Evolutionary conservation across 1,140 invertebrate genomes (phyloP), one percentile per base, ranked within the genome.

Genomic region (Geopemphigus sp.): DNA sequence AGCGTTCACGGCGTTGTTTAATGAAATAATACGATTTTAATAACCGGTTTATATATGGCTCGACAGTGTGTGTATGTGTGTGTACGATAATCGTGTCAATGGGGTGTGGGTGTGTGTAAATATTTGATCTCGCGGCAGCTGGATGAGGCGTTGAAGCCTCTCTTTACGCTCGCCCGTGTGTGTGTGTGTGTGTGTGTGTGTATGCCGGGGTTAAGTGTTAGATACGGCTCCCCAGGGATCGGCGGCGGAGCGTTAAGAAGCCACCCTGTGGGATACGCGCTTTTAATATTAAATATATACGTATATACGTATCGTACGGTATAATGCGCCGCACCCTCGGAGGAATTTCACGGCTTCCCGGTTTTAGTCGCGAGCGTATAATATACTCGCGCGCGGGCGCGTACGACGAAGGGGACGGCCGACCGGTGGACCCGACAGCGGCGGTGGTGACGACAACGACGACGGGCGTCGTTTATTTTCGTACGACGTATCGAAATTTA

Each of bases 321-420:
- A 53, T 70, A 70, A 26, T n/a, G 47, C 26, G 56, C 22, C 39
- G 45, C 68, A 54, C 68, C 68, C 68, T 72, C 68, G 47, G 68
- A 72, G 68, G 68, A 72, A 72, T 72, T 72, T 72, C 68, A 72
- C 68, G 68, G 68, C 68, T 72, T 72, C 68, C 68, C 68, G 68
- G 68, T 72, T 72, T 70, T 54, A 70, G 45, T 26, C n/a, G 64
- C 64, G 39, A 19, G 22, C n/a, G 12, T 53, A n/a, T n/a, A 53
- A 70, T 68, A 56, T 56, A n/a, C 5, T 12, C 1, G 17, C 53
- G 53, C 5, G 15, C 5, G 53, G 12, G 54, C 17, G 53, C 53
- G 54, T 10, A 19, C 19, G 47, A 50, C 12, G 14, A 8, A 50
- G 10, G 47, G 14, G 14, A 50, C 47, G 47, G 11, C 39, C 5